Conservation (phyloP, 2,888 invertebrate species). For the Microctonus aethiopoides region DNA sequence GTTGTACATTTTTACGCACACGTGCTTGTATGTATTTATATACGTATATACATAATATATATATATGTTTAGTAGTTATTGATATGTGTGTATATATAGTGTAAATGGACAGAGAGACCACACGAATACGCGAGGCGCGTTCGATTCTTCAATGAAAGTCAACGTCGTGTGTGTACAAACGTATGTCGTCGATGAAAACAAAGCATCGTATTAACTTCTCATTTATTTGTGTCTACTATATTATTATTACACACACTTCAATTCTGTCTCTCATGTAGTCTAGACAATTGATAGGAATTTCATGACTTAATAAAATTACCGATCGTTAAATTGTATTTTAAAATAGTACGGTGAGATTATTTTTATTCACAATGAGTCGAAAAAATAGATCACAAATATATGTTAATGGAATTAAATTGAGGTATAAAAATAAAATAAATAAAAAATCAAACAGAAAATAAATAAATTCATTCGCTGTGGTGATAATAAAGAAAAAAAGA, state of each 20-base stretch:
- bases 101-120: background rate
- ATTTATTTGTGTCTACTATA: background rate
- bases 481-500: background rate
- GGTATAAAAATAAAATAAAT: background rate
- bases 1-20: conserved; percentile 8
- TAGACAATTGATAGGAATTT: background rate
- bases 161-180: background rate
- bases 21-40: conserved; percentile 21
- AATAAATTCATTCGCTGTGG: background rate
- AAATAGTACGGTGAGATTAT: background rate
- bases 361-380: background rate
- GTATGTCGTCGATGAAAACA: background rate
- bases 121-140: background rate
- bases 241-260: background rate
- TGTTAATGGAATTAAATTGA: background rate
- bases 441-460: background rate
- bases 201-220: background rate
- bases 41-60: too few species aligned
- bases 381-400: background rate
- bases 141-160: background rate
- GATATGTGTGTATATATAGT: conserved; percentile 7
- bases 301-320: background rate
- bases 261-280: background rate
- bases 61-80: conserved; percentile 7
- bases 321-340: background rate